Evolutionary conservation across 2,888 invertebrate species (phyloP), one percentile per base, ranked within the genome.

Genomic region (Keiferia lycopersicella): DNA sequence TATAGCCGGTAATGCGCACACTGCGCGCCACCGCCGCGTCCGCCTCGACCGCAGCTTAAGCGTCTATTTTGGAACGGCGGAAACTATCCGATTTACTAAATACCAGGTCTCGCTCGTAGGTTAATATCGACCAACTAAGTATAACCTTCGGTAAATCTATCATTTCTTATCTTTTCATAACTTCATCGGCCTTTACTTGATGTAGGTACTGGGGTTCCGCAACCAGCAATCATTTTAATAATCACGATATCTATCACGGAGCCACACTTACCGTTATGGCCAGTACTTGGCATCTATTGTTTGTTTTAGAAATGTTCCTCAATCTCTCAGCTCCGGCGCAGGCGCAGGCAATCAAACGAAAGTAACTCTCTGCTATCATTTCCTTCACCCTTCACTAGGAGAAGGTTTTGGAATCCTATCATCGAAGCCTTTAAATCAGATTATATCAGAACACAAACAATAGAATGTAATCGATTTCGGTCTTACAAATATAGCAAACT

Each of bases 1-100:
- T 62, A 66, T 64, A 58, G 61, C 61, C 45, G 65, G 65, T 65
- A 65, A 65, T 64, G 63, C 63, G 62, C 63, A 51, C 61, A 51
- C 39, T 22, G 56, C 26, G 38, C 67, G 68, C 67, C 66, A 65
- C 70, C 56, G 45, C n/a, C 53, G 14, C 41, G 56, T 34, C n/a
- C 30, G 34, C 57, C n/a, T 56, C 38, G 57, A 38, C 56, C 26
- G 16, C 38, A 30, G 30, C 3, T 51, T 30, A 53, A 26, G 58
- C 61, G 20, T 59, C 61, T 48, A 41, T 53, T 56, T 45, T 39
- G 61, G 60, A 41, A 1, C 45, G n/a, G n/a, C n/a, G 41, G 41
- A 60, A 60, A 60, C 59, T 30, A 41, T 60, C 59, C 59, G 59
- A 60, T 60, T 60, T 60, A 60, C 59, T 60, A 60, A 60, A 60